phyloP scores from a whole-genome alignment of 2,888 invertebrate species.

The Polyommatus iphigenia region DNA sequence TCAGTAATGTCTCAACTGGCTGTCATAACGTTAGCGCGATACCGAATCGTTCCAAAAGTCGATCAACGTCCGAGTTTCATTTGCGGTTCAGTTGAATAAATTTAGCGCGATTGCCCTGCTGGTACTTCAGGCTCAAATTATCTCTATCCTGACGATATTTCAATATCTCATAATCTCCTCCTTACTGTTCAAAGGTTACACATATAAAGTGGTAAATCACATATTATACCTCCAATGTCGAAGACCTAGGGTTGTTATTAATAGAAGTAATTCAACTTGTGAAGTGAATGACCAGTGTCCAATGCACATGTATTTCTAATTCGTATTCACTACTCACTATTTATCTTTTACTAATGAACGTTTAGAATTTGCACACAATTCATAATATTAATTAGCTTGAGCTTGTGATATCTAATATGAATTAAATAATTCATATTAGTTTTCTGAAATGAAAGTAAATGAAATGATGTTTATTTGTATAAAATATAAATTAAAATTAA shows the following conservation, averaged over 20 bases:
- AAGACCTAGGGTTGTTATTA: neutral
- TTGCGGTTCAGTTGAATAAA: no score
- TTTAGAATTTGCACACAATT: neutral
- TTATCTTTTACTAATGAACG: neutral
- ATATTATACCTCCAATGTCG: no score
- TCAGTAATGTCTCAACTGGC: no score
- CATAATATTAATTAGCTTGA: neutral
- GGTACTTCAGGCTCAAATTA: neutral
- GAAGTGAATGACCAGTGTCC: neutral
- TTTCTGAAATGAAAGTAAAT: no score
- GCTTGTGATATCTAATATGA: no score
- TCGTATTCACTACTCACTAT: neutral
- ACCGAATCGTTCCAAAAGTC: no score
- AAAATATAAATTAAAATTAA: no score
- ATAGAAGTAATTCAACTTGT: neutral
- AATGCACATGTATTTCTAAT: constrained; percentile 3
- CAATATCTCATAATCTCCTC: neutral
- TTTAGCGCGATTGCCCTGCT: no score
- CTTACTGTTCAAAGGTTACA: neutral
- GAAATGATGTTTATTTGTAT: no score
- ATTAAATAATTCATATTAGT: no score
- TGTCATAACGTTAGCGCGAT: no score
- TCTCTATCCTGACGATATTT: neutral
- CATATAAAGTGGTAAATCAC: neutral
- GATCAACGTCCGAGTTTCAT: no score